Base-by-base conservation (phyloP, 1,140 invertebrate genomes). In the Pemphigus obesinymphae region DNA sequence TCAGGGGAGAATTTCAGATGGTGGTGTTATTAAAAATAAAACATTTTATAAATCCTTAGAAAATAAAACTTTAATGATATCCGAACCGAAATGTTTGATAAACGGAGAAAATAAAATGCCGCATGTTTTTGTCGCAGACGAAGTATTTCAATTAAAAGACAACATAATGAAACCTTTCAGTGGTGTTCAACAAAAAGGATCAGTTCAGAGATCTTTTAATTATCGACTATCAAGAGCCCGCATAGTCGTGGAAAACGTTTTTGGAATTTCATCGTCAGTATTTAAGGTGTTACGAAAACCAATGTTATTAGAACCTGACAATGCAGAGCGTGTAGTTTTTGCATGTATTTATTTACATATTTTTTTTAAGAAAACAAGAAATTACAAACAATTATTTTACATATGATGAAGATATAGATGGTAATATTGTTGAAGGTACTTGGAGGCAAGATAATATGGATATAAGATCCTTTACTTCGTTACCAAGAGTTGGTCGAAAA, bases 211-310 rank as follows among this genome's bases (percentile, higher is more conserved):
- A 75, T 84, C 86, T 80, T 88, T 86, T 83, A 88, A 88, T 82
- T 86, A 88, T 84, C 81, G 85, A 17, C 68, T 88, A 29, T 88
- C 85, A 23, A 83, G 86, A 82, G 85, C 86, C 34, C 83, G 87
- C 13, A 85, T 86, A 83, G 85, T 88, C 45, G 86, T 89, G 7
- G 89, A 90, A 86, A 90, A n/a, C n/a, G n/a, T n/a, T n/a, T n/a
- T n/a, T n/a, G n/a, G n/a, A n/a, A n/a, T n/a, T n/a, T n/a, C n/a
- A n/a, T n/a, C n/a, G n/a, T n/a, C n/a, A n/a, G n/a, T n/a, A n/a
- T n/a, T n/a, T n/a, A n/a, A n/a, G n/a, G n/a, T n/a, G n/a, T n/a
- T n/a, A n/a, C n/a, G n/a, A n/a, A n/a, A n/a, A n/a, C n/a, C n/a
- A n/a, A n/a, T n/a, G 89, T 85, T 86, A 86, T 7, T 90, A 34